These are phyloP conservation scores for Leuctra nigra DNA, from an alignment of 2,888 invertebrate genomes.

Conservation along the genomic window DNA sequence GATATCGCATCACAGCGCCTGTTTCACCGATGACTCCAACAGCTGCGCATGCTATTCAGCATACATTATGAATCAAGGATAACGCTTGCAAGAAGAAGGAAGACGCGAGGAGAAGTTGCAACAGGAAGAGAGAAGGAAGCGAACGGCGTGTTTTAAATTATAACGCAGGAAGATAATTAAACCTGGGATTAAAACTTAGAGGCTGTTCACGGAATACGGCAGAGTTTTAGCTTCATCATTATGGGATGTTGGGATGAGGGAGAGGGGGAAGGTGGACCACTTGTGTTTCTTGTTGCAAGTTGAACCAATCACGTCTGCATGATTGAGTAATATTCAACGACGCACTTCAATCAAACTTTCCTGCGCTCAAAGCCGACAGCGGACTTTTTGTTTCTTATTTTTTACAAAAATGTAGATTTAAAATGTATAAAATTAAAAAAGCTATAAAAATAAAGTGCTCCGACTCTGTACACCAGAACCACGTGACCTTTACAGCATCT, in stretches of 20 bases:
- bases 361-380: no score
- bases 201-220: not conserved
- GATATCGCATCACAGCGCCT: no score
- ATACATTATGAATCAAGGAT: constrained; percentile 1
- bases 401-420: no score
- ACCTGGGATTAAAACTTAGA: constrained; percentile 26
- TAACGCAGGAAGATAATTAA: constrained; percentile 28
- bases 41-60: not conserved
- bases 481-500: no score
- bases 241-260: not conserved
- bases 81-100: not conserved
- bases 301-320: no score
- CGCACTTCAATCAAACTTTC: no score
- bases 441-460: no score
- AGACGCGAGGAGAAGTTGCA: not conserved
- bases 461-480: no score
- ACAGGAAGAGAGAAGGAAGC: constrained; percentile 2
- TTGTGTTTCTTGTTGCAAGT: no score
- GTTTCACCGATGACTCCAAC: not conserved
- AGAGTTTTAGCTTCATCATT: not conserved
- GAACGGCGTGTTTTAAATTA: constrained; percentile 24
- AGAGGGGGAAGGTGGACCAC: not conserved
- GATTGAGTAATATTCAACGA: no score
- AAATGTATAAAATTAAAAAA: no score
- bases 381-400: no score